Evolutionary conservation across 2,113 vertebrate species (phyloP), one percentile per base, ranked within the genome.

Genomic region (Tapirus terrestris): DNA sequence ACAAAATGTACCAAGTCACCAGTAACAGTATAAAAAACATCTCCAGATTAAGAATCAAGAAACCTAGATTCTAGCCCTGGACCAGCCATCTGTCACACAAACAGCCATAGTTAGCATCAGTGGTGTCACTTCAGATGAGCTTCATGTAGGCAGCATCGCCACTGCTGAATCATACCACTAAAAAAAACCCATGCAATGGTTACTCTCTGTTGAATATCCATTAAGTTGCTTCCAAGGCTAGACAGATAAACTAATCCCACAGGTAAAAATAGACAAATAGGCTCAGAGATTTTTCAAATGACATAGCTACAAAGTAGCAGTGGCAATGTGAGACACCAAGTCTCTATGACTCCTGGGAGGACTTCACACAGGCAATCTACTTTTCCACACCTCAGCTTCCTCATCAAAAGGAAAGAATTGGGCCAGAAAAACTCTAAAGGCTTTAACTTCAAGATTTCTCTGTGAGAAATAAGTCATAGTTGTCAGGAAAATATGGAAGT

Each of bases 221-320:
- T 43, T 77, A 83, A 72, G 29, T 80, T 79, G 68, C n/a, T 88
- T 91, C 87, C 18, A 67, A 90, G 67, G n/a, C 5, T 83, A 53
- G 63, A 73, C 13, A 48, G 56, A 79, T 87, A 12, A 73, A 12
- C 12, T 86, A 92, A 86, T 75, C 87, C 17, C 31, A 70, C 12
- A 91, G 16, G 6, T 70, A 10, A 67, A 93, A 85, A 75, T 13
- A 53, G 51, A 27, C 29, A 31, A 80, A 87, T 20, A 77, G 36
- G 7, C 5, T 79, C 11, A 72, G 33, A 61, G 8, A 29, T 72
- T 3, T 58, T 76, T 58, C 27, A 82, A 61, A 63, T 31, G 60
- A 25, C 36, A 43, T 8, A 94, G 17, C 16, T 61, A 77, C 33
- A 3, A 83, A 83, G 14, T 23, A 53, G 23, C 25, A 72, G 80